phyloP scores from a whole-genome alignment of 2,888 invertebrate genomes.

The Cheilosia vernalis region DNA sequence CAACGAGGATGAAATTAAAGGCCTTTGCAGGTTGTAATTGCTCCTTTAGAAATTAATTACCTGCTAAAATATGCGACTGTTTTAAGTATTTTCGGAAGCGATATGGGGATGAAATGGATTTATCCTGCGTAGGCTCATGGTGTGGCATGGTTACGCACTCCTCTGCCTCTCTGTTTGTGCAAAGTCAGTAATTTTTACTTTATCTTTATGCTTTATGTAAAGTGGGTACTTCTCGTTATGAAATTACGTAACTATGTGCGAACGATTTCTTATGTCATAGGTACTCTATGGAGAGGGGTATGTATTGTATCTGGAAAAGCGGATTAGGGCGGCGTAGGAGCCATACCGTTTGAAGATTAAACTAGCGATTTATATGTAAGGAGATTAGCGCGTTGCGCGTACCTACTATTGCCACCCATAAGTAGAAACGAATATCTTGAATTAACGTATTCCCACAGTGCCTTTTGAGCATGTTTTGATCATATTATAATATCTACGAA shows the following conservation, averaged over 20 bases:
- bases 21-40: constrained; percentile 69
- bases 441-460: too few species aligned
- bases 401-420: too few species aligned
- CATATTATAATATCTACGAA: too few species aligned
- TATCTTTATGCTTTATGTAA: constrained; percentile 23
- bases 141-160: constrained; percentile 23
- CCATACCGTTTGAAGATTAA: too few species aligned
- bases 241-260: constrained; percentile 52
- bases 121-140: constrained; percentile 7
- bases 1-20: constrained; percentile 51
- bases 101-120: constrained; percentile 38
- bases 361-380: too few species aligned
- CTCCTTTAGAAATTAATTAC: constrained; percentile 74
- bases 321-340: too few species aligned
- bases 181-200: constrained; percentile 33
- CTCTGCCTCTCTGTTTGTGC: constrained; percentile 30
- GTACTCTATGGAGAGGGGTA: background rate
- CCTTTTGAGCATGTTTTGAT: too few species aligned
- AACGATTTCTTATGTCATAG: constrained; percentile 14
- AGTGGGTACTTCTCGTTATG: constrained; percentile 35
- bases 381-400: too few species aligned
- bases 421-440: too few species aligned
- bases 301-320: background rate
- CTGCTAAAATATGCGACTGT: constrained; percentile 71
- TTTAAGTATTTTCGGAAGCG: constrained; percentile 27